A percentile compares a stretch with the other conserved stretches of the same genome.
These are phyloP conservation scores for Scaeva pyrastri DNA, from an alignment of 2,888 invertebrate species.

Conservation along the genomic window DNA sequence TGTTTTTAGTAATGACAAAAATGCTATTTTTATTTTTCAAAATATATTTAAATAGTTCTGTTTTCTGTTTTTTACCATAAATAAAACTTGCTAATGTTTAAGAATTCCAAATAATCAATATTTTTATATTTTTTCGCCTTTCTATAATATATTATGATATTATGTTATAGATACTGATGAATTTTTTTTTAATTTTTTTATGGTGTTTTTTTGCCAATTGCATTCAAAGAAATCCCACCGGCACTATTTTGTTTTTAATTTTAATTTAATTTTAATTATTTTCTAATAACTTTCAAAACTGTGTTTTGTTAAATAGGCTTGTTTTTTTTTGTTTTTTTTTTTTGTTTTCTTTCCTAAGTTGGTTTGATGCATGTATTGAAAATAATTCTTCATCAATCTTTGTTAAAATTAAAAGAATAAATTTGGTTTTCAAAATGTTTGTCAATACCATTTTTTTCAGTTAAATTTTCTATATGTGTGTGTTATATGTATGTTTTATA, in stretches of 20 bases:
- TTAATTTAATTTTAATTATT: slow-evolving; percentile 9
- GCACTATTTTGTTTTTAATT: not conserved
- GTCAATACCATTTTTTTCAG: not conserved
- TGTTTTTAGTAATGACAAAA: slow-evolving; percentile 60
- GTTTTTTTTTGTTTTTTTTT: not conserved
- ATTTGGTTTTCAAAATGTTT: slow-evolving; percentile 4
- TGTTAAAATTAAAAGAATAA: not conserved
- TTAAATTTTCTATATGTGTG: not conserved
- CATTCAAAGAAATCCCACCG: slow-evolving; percentile 40
- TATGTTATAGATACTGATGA: slow-evolving; percentile 2
- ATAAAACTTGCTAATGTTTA: slow-evolving; percentile 50
- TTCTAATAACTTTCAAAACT: slow-evolving; percentile 15
- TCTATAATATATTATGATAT: not conserved
- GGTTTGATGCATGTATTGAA: not conserved
- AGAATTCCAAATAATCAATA: slow-evolving; percentile 42
- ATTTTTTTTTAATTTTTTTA: slow-evolving; percentile 18
- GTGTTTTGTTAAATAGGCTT: not conserved
- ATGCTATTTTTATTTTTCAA: slow-evolving; percentile 44
- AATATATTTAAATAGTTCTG: slow-evolving; percentile 29
- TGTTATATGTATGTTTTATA: not conserved
- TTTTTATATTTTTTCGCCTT: not conserved
- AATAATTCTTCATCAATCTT: not conserved
- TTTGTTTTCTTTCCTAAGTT: not conserved
- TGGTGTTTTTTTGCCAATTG: slow-evolving; percentile 39
- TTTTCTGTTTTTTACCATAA: slow-evolving; percentile 34